phyloP scores from a whole-genome alignment of 2,797 vertebrate species.

The Ptychobarbus kaznakovi region DNA sequence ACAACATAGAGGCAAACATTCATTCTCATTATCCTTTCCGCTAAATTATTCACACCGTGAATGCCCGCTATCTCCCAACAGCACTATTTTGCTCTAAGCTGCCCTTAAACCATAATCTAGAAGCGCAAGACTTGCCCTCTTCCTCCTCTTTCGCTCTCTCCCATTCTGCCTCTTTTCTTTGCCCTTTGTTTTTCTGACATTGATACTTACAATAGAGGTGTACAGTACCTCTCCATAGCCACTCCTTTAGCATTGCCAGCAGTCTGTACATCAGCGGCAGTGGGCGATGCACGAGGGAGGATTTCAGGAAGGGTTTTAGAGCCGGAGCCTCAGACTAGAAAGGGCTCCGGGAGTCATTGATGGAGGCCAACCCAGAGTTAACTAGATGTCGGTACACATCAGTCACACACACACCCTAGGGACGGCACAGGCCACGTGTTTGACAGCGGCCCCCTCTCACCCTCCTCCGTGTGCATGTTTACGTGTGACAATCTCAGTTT shows the following conservation, averaged over 20 bases:
- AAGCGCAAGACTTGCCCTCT: constrained; percentile 45
- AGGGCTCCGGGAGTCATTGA: constrained; percentile 22
- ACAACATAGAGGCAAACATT: constrained; percentile 63
- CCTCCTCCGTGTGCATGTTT: constrained; percentile 6
- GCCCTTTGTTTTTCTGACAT: constrained; percentile 49
- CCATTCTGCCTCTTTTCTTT: constrained; percentile 42
- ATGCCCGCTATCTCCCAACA: constrained; percentile 63
- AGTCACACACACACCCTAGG: constrained; percentile 30
- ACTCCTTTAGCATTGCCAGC: constrained; percentile 14
- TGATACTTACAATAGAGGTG: constrained; percentile 21
- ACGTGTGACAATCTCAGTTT: constrained; percentile 22
- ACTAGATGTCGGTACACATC: constrained; percentile 45
- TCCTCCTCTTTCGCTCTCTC: constrained; percentile 15
- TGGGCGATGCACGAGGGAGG: constrained; percentile 3
- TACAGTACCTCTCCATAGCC: constrained; percentile 11
- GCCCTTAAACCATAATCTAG: constrained; percentile 65
- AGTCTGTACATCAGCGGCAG: constrained; percentile 14
- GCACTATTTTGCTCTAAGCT: constrained; percentile 58
- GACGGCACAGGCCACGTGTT: constrained; percentile 24
- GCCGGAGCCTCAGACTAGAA: background rate
- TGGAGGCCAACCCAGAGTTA: constrained; percentile 35
- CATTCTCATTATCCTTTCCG: constrained; percentile 70
- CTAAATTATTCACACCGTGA: constrained; percentile 66
- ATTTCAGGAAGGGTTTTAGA: constrained; percentile 11
- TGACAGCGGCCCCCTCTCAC: constrained; percentile 23